A percentile compares a stretch with the other conserved stretches of the same genome.
These are phyloP conservation scores for Hypsibius dujardini DNA, from an alignment of 1,140 invertebrate species.

Conservation along the genomic window DNA sequence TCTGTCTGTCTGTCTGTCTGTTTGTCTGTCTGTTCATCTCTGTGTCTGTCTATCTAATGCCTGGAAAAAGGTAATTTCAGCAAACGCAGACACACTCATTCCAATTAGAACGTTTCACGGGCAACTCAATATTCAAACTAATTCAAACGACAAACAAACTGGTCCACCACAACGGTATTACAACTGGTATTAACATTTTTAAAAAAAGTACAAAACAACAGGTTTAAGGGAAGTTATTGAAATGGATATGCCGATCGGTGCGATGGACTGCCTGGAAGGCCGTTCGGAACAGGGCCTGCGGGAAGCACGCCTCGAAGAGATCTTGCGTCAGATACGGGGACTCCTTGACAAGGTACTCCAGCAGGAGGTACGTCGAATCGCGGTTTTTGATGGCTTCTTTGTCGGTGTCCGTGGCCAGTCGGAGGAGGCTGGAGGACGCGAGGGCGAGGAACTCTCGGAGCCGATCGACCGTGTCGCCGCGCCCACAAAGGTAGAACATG, in stretches of 20 bases:
- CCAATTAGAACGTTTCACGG: no score
- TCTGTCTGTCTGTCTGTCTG: no score
- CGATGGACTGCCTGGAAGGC: constrained; percentile 89
- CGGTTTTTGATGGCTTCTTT: constrained; percentile 79
- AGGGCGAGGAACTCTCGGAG: constrained; percentile 83
- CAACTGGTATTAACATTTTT: no score
- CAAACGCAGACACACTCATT: no score
- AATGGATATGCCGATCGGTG: constrained; percentile 22
- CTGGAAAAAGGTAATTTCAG: no score
- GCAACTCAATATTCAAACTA: no score
- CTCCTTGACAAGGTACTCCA: constrained; percentile 89
- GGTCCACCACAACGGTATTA: no score
- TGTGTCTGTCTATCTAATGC: no score
- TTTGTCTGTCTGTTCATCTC: no score
- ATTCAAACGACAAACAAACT: no score
- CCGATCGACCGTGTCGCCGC: constrained; percentile 84
- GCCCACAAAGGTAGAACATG: constrained; percentile 80
- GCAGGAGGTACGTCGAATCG: constrained; percentile 82
- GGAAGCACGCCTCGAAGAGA: constrained; percentile 88
- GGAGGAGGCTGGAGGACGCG: constrained; percentile 77
- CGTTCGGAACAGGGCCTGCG: constrained; percentile 84
- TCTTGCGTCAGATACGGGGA: constrained; percentile 95
- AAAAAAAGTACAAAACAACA: no score
- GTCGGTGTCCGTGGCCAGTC: constrained; percentile 82
- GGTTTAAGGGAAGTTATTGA: no score